Evolutionary conservation across 2,797 vertebrate species (phyloP).

Genomic region (Micrastur ruficollis): DNA sequence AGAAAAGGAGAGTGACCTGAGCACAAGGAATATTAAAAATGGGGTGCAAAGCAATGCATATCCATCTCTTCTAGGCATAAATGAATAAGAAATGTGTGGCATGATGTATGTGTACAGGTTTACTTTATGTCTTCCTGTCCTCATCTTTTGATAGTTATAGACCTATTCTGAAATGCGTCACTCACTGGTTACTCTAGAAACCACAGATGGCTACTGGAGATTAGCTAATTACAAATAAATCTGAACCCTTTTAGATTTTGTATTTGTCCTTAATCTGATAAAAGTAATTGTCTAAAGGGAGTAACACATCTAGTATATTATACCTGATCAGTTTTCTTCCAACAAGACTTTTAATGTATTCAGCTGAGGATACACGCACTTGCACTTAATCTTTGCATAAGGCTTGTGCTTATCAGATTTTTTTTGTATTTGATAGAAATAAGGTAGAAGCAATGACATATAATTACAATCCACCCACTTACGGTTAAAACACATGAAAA

Average conservation of each 20-base stretch:
- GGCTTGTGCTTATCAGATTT: neutral
- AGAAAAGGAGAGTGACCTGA: neutral
- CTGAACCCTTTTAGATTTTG: neutral
- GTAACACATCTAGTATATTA: too few relatives aligned
- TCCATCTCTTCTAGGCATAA: neutral
- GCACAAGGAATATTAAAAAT: too few relatives aligned
- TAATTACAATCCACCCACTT: neutral
- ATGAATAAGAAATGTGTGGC: neutral
- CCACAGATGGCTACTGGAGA: neutral
- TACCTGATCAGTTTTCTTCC: neutral
- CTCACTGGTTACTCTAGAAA: neutral
- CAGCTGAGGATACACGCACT: neutral
- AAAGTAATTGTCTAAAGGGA: neutral
- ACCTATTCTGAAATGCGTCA: neutral
- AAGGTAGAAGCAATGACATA: neutral
- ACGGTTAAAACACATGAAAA: neutral
- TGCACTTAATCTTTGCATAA: neutral
- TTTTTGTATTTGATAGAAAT: neutral
- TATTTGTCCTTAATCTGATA: neutral
- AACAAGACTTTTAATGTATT: neutral
- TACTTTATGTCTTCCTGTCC: neutral
- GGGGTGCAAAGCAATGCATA: neutral
- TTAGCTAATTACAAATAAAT: neutral
- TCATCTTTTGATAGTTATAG: neutral
- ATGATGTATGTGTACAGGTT: neutral